Conservation (phyloP, 2,113 vertebrate genomes). For the Penelope pileata region DNA sequence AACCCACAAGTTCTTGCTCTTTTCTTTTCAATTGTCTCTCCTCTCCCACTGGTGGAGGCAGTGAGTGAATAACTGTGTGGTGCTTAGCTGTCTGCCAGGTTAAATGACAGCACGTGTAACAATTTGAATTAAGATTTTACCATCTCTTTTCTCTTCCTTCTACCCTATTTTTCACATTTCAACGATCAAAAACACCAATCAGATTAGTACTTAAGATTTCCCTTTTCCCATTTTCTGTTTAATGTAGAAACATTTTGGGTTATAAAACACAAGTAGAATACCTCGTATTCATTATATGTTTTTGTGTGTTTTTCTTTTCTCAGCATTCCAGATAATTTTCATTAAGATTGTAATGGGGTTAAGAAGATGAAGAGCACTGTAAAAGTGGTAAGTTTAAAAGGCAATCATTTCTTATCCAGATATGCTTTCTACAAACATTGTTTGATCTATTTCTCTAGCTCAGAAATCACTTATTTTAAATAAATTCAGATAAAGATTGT, state of each 20-base stretch:
- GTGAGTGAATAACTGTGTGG: background rate
- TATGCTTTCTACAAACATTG: fast-evolving
- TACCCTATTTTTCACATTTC: background rate
- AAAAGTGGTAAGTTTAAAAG: background rate
- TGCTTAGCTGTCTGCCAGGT: background rate
- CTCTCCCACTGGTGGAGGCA: background rate
- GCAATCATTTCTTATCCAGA: background rate
- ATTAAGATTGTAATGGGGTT: background rate
- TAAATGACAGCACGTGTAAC: background rate
- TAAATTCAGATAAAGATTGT: background rate
- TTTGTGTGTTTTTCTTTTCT: background rate
- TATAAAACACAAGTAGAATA: background rate
- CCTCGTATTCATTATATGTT: background rate
- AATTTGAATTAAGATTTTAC: background rate
- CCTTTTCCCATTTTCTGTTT: background rate
- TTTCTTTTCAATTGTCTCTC: background rate
- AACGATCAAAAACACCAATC: background rate
- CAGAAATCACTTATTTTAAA: background rate
- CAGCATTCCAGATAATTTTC: background rate
- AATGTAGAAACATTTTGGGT: fast-evolving
- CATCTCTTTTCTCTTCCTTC: background rate
- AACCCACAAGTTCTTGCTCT: background rate
- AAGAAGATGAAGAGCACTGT: background rate
- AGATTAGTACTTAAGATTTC: background rate
- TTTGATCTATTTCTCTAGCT: background rate